phyloP scores from a whole-genome alignment of 1,140 invertebrate genomes.

The Orchestia grillus region DNA sequence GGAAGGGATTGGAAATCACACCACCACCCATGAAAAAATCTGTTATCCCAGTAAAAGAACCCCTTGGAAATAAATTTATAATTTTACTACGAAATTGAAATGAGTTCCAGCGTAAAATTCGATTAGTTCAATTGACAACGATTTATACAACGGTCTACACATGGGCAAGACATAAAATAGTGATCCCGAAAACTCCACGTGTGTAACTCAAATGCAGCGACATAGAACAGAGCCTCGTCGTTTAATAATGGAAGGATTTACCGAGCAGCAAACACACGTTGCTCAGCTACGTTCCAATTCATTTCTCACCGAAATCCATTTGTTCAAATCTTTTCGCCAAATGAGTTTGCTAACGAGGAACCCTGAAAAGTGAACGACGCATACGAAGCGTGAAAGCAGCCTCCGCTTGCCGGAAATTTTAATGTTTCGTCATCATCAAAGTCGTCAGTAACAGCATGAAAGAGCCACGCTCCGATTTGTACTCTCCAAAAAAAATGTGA shows the following conservation, averaged over 20 bases:
- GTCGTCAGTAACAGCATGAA: constrained; percentile 9
- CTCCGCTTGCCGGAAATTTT: constrained; percentile 16
- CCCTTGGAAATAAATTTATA: not conserved
- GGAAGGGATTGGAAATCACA: too few relatives aligned
- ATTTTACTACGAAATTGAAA: not conserved
- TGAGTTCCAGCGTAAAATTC: not conserved
- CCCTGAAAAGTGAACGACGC: not conserved
- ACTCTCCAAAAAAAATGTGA: not conserved
- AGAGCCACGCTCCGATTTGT: not conserved
- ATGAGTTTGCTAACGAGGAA: constrained; percentile 25
- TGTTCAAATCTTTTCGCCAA: constrained; percentile 18
- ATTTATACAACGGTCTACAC: not conserved
- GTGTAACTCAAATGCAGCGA: not conserved
- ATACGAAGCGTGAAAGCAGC: not conserved
- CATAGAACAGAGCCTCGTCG: not conserved
- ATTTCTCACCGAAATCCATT: constrained; percentile 17
- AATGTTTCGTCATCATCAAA: constrained; percentile 28
- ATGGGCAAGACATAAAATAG: not conserved
- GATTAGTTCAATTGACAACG: not conserved
- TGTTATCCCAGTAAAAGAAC: not conserved
- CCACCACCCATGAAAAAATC: not conserved
- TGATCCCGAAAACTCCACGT: not conserved
- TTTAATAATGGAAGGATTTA: not conserved
- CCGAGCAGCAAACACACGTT: constrained; percentile 36
- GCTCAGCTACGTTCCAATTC: constrained; percentile 10